phyloP scores from a whole-genome alignment of 2,113 vertebrate species.

The Psittacara wagleri region DNA sequence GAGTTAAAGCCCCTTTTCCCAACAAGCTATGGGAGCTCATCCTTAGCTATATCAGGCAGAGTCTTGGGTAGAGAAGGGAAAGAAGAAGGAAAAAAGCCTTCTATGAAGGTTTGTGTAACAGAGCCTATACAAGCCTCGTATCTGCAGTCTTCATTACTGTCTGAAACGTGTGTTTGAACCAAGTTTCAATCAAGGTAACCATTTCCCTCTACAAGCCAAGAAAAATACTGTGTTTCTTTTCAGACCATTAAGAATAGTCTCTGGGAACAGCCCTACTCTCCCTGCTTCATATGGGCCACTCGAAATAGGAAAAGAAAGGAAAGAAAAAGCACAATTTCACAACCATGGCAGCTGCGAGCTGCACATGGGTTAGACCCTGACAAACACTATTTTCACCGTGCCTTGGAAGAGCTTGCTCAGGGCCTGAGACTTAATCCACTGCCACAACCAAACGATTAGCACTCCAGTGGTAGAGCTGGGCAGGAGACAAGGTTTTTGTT shows the following conservation, averaged over 20 bases:
- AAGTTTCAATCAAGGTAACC: slow-evolving; percentile 57
- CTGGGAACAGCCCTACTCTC: slow-evolving; percentile 28
- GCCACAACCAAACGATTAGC: background rate
- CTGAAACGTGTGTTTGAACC: slow-evolving; percentile 41
- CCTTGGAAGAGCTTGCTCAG: slow-evolving; percentile 8
- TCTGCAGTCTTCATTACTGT: slow-evolving; percentile 52
- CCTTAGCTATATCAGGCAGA: background rate
- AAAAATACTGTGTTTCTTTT: slow-evolving; percentile 60
- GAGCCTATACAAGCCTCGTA: background rate
- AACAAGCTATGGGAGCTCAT: background rate
- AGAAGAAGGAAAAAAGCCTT: background rate
- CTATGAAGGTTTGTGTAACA: background rate
- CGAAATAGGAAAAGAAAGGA: background rate
- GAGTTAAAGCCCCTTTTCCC: background rate
- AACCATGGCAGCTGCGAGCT: background rate
- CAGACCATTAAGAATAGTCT: slow-evolving; percentile 58
- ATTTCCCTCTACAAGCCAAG: slow-evolving; percentile 51
- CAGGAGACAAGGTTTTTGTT: background rate
- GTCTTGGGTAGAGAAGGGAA: background rate
- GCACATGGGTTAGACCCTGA: background rate
- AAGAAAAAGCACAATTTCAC: slow-evolving; percentile 13
- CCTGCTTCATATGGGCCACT: slow-evolving; percentile 21
- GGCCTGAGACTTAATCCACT: background rate
- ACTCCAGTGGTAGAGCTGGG: background rate
- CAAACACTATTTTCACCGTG: slow-evolving; percentile 2